Percentiles rank a stretch among this genome's conserved stretches.
phyloP scores from a whole-genome alignment of 2,113 vertebrate genomes.

The Todiramphus saurophagus region DNA sequence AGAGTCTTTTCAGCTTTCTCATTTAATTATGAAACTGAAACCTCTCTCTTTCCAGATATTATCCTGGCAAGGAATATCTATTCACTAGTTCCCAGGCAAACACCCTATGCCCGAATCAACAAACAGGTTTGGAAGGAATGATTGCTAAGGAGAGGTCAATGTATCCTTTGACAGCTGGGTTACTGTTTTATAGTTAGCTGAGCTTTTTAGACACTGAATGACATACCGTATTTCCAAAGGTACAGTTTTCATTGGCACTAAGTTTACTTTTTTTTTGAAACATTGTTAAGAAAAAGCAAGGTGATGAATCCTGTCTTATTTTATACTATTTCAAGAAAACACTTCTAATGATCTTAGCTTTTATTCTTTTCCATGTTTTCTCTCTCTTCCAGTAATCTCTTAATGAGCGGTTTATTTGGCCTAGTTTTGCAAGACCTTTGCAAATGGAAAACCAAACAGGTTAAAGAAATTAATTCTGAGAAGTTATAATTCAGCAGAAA shows the following conservation, averaged over 20 bases:
- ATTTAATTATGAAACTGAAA: conserved; percentile 43
- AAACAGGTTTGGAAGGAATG: conserved; percentile 3
- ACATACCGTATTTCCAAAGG: background rate
- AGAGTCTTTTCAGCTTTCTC: conserved; percentile 30
- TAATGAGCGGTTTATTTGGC: background rate
- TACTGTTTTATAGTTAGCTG: background rate
- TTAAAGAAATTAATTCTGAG: background rate
- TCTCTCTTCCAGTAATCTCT: background rate
- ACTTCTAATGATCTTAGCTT: background rate
- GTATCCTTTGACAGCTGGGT: background rate
- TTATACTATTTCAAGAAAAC: background rate
- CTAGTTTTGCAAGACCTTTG: background rate
- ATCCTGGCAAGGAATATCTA: background rate
- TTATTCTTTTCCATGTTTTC: background rate
- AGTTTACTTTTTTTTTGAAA: background rate
- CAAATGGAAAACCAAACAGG: background rate
- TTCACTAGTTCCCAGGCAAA: background rate
- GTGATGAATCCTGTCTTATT: background rate
- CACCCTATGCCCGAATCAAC: background rate
- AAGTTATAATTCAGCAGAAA: background rate
- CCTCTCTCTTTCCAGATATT: background rate
- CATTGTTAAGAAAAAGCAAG: background rate
- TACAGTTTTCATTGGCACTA: background rate
- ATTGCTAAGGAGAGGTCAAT: background rate
- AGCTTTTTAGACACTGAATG: background rate